Percentiles rank a stretch among this genome's conserved stretches.
Conservation (phyloP, 2,113 vertebrate species). For the Strix aluco region DNA sequence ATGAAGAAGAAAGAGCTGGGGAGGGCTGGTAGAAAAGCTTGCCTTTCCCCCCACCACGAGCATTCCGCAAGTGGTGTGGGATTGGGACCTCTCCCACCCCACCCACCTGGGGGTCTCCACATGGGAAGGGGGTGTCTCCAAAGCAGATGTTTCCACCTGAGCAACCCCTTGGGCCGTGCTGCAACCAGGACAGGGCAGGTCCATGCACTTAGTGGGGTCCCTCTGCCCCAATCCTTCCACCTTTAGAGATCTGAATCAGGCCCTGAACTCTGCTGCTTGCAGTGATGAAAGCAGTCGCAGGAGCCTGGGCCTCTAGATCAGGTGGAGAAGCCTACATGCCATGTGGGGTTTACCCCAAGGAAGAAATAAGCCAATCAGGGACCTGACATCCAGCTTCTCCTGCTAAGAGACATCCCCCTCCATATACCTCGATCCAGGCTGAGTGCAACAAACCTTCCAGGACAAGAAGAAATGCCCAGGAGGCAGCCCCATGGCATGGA, state of each 20-base stretch:
- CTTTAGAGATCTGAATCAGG: background rate
- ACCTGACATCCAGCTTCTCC: background rate
- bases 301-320: background rate
- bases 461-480: background rate
- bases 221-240: background rate
- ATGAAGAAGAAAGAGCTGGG: background rate
- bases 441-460: background rate
- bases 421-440: background rate
- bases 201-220: background rate
- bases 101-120: rapidly evolving
- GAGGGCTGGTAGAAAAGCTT: background rate
- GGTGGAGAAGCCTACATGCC: background rate
- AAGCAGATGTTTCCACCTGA: background rate
- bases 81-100: background rate
- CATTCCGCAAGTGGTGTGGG: rapidly evolving
- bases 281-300: background rate
- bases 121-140: background rate
- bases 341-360: background rate
- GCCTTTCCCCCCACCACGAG: rapidly evolving
- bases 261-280: background rate
- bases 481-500: background rate
- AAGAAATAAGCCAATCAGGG: background rate
- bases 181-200: background rate
- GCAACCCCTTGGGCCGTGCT: background rate
- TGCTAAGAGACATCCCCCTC: background rate